Percentiles rank a stretch among this genome's conserved stretches.
These are phyloP conservation scores for Trichosurus vulpecula DNA, from an alignment of 2,797 vertebrate species.

Conservation along the genomic window DNA sequence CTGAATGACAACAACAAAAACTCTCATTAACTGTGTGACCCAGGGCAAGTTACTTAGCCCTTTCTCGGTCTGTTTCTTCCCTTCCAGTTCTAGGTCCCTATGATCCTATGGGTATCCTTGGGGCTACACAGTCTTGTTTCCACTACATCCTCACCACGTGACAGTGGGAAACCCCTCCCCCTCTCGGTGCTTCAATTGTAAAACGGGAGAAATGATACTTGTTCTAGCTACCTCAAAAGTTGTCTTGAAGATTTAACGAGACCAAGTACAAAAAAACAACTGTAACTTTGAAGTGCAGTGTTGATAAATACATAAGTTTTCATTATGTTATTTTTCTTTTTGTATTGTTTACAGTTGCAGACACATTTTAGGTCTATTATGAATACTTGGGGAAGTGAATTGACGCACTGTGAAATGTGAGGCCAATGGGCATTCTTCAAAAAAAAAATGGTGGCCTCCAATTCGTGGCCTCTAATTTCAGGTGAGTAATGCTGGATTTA, in stretches of 20 bases:
- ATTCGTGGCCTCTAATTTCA: not conserved
- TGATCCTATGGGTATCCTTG: not conserved
- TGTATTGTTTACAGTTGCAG: not conserved
- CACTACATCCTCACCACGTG: not conserved
- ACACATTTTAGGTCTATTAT: not conserved
- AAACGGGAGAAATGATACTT: not conserved
- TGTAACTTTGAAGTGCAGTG: not conserved
- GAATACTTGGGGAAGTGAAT: not conserved
- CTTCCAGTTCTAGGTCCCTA: not conserved
- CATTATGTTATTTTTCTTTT: not conserved
- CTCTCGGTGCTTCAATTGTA: not conserved
- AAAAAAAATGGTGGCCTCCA: not conserved
- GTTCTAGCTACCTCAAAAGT: not conserved
- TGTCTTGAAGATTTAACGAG: not conserved
- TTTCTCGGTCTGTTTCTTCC: not conserved
- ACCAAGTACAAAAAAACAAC: not conserved
- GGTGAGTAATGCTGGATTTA: not conserved
- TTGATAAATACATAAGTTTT: not conserved
- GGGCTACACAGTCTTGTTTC: not conserved
- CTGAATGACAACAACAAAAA: not conserved
- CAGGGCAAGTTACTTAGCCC: not conserved
- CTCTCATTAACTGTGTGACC: not conserved
- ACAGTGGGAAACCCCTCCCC: not conserved
- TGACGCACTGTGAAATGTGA: not conserved
- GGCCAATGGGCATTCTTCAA: not conserved